Percentiles rank a stretch among this genome's conserved stretches.
These are phyloP conservation scores for Drosophila maculinotata DNA, from an alignment of 2,888 invertebrate species.

Conservation along the genomic window DNA sequence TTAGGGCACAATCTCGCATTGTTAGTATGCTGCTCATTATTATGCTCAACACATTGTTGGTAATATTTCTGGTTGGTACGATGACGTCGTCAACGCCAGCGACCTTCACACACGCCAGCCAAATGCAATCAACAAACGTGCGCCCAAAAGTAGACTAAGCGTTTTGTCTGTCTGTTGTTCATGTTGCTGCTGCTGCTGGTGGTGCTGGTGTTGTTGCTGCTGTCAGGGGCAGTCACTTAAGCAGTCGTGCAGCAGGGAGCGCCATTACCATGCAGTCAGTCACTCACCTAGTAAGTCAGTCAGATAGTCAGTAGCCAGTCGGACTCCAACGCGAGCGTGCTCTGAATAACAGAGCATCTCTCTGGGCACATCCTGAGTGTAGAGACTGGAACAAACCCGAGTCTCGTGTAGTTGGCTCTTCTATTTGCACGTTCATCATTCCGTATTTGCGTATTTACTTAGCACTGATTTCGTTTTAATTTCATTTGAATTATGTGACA, in stretches of 20 bases:
- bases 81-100: constrained; percentile 44
- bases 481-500: constrained; percentile 58
- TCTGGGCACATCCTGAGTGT: too few relatives aligned
- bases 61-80: constrained; percentile 37
- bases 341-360: constrained; percentile 60
- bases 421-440: constrained; percentile 26
- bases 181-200: constrained; percentile 30
- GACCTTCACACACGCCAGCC: constrained; percentile 68
- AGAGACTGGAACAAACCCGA: constrained; percentile 19
- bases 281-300: constrained; percentile 16
- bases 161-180: constrained; percentile 56
- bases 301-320: constrained; percentile 26
- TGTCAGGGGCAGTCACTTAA: constrained; percentile 54
- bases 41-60: constrained; percentile 76
- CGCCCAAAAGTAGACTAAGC: constrained; percentile 64
- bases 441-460: constrained; percentile 55
- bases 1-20: constrained; percentile 27
- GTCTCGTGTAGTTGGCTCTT: neutral
- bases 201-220: constrained; percentile 24
- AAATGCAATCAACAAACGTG: constrained; percentile 57
- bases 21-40: constrained; percentile 58
- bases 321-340: constrained; percentile 44
- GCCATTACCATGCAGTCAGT: constrained; percentile 38
- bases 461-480: constrained; percentile 71
- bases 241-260: constrained; percentile 58